Conservation (phyloP, 2,113 vertebrate species). For the Phylloscopus whistleri region DNA sequence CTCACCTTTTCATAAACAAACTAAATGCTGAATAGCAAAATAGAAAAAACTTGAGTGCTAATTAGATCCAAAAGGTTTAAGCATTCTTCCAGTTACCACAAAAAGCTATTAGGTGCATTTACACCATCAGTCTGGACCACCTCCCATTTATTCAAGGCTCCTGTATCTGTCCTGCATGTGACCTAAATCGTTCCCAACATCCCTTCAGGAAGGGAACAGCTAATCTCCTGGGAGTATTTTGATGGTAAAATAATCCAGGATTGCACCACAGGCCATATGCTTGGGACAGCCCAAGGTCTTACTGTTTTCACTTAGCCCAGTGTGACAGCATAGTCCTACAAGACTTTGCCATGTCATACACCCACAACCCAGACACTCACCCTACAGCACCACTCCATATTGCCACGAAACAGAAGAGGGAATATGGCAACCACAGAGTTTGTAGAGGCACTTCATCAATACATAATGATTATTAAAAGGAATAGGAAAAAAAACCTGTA, state of each 20-base stretch:
- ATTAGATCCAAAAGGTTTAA: not conserved
- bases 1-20: not conserved
- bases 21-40: not conserved
- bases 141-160: not conserved
- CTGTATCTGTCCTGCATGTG: not conserved
- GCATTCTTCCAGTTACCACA: not conserved
- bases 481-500: accelerated
- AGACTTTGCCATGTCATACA: not conserved
- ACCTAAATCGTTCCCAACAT: not conserved
- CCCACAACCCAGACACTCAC: not conserved
- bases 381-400: not conserved
- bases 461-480: not conserved
- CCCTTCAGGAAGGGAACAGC: constrained; percentile 36
- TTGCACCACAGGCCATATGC: not conserved
- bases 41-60: not conserved
- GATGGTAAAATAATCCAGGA: constrained; percentile 41
- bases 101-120: not conserved
- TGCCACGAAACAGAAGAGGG: accelerated
- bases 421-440: not conserved
- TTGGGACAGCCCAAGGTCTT: constrained; percentile 5
- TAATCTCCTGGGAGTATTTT: constrained; percentile 36
- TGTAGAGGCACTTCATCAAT: not conserved
- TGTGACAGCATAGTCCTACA: not conserved
- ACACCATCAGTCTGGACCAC: not conserved
- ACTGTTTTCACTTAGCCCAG: not conserved